phyloP scores from a whole-genome alignment of 2,797 vertebrate genomes.

The Acropternis orthonyx region DNA sequence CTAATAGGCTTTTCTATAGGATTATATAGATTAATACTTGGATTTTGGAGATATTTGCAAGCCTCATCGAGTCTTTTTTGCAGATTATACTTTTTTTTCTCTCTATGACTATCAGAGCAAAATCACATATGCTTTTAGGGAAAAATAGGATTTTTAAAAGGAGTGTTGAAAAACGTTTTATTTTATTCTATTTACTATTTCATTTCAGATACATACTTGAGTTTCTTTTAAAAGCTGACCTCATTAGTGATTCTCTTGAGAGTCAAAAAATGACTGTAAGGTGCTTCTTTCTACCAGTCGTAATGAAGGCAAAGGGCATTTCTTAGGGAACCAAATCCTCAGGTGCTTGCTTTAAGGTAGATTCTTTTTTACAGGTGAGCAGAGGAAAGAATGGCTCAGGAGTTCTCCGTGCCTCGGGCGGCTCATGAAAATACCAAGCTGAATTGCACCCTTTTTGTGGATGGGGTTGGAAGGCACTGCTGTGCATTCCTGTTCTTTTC shows the following conservation, averaged over 20 bases:
- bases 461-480: not conserved
- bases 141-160: not conserved
- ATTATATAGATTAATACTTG: slow-evolving; percentile 33
- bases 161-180: not conserved
- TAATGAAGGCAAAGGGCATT: not conserved
- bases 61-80: not conserved
- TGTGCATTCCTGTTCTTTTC: not conserved
- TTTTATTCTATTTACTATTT: not conserved
- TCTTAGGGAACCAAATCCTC: not conserved
- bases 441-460: not conserved
- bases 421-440: not conserved
- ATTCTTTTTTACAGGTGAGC: not conserved
- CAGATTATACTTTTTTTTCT: fast-evolving
- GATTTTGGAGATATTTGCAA: not conserved
- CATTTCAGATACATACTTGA: not conserved
- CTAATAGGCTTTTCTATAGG: not conserved
- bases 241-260: not conserved
- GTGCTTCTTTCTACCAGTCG: not conserved
- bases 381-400: not conserved
- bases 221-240: not conserved
- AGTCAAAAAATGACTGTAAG: not conserved
- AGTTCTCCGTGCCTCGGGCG: not conserved
- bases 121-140: not conserved
- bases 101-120: not conserved
- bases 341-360: not conserved